These are phyloP conservation scores for Nipponia nippon DNA, from an alignment of 2,113 vertebrate genomes.

Conservation along the genomic window DNA sequence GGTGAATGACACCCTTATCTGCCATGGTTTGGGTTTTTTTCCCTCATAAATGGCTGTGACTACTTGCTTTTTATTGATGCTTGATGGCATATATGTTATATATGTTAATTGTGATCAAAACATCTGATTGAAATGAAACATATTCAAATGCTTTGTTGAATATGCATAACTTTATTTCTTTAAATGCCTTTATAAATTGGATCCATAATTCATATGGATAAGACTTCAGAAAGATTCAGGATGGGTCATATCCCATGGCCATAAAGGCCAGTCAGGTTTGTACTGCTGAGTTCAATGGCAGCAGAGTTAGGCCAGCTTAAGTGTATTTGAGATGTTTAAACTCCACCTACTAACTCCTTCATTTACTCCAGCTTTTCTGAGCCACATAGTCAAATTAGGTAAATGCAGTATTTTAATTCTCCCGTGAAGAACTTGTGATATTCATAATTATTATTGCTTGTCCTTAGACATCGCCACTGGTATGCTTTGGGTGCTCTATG, in stretches of 20 bases:
- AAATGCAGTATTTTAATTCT: background rate
- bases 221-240: background rate
- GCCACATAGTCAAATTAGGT: background rate
- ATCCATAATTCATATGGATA: background rate
- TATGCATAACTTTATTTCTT: background rate
- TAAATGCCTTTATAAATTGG: background rate
- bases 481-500: background rate
- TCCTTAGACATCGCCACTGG: background rate
- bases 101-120: background rate
- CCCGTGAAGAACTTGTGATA: background rate
- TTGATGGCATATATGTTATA: background rate
- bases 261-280: background rate
- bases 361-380: background rate
- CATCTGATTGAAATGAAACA: background rate
- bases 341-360: background rate
- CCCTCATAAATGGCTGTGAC: background rate
- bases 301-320: background rate
- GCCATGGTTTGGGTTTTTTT: accelerated
- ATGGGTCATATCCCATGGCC: background rate
- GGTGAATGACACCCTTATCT: background rate
- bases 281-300: background rate
- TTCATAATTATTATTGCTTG: background rate
- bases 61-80: background rate
- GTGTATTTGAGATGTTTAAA: background rate
- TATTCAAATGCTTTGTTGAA: background rate